phyloP scores from a whole-genome alignment of 2,888 invertebrate species.

The Phengaris alcon region DNA sequence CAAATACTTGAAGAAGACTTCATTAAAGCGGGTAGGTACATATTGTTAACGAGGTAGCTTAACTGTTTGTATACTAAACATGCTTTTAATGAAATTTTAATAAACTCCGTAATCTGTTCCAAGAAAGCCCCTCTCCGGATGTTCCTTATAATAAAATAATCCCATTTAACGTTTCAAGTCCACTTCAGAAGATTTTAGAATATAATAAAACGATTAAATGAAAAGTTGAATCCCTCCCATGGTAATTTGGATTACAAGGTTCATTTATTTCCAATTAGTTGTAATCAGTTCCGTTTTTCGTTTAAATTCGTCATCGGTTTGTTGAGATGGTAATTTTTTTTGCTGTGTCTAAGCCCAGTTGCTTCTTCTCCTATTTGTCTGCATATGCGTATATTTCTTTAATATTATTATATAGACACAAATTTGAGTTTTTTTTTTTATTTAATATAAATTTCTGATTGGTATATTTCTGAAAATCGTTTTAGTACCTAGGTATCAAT shows the following conservation, averaged over 20 bases:
- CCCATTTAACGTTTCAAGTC: conserved; percentile 14
- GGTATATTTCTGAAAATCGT: no score
- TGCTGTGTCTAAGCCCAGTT: background rate
- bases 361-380: background rate
- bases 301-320: background rate
- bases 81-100: background rate
- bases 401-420: no score
- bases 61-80: background rate
- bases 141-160: conserved; percentile 22
- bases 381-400: no score
- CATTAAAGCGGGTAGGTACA: no score
- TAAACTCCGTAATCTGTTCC: conserved; percentile 3
- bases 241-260: conserved; percentile 14
- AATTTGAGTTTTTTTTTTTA: no score
- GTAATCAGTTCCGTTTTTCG: conserved; percentile 12
- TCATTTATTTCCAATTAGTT: conserved; percentile 20
- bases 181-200: conserved; percentile 10
- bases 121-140: background rate
- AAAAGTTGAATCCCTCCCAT: conserved; percentile 14
- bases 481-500: no score
- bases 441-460: no score
- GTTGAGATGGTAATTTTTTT: background rate
- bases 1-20: no score
- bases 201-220: conserved; percentile 24
- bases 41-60: background rate